Base-by-base conservation (phyloP, 2,888 invertebrate species). In the Zootermopsis nevadensis region DNA sequence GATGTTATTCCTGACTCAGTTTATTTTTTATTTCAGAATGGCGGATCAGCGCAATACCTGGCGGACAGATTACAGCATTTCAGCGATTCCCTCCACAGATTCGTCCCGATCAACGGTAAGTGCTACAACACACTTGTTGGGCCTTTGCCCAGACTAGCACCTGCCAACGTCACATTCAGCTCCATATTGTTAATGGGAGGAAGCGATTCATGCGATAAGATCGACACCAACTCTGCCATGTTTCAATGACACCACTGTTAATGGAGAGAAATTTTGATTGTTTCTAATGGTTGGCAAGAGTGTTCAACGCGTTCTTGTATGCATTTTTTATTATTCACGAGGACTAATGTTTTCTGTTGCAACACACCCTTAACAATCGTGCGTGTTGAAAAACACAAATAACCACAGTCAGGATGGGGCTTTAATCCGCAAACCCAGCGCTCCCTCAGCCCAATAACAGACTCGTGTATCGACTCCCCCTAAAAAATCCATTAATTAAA, bases 51-150 rank as follows among this genome's bases (percentile, higher is more conserved):
- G 31, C 79, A 79, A 38, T 79, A 79, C 35, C 79, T 79, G 35
- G 79, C 79, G 33, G 79, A 79, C 31, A 31, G 66, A 66, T 38
- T 79, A 22, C 60, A 79, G 27, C 79, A 79, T 35, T 79, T 79
- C 60, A 79, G 60, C 66, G 79, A 79, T 79, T 79, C 79, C 27
- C 66, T 79, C 60, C 31, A 66, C 79, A 79, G 79, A 79, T 79
- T 79, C 48, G 79, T 19, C 27, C 79, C 79, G 33, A 79, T 79
- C 66, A 79, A 35, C 79, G 79, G 79, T 79, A 66, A 79, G 79
- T 79, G 66, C 27, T 35, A 66, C 35, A 48, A 77, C 30, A 31
- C 3, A 72, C 22, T 33, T 33, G 33, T 79, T 79, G 79, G 79
- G 33, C 12, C 30, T 27, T 33, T 66, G 79, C 79, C 66, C n/a